Evolutionary conservation across 2,113 vertebrate genomes (phyloP).

Genomic region (Myotis brandtii): DNA sequence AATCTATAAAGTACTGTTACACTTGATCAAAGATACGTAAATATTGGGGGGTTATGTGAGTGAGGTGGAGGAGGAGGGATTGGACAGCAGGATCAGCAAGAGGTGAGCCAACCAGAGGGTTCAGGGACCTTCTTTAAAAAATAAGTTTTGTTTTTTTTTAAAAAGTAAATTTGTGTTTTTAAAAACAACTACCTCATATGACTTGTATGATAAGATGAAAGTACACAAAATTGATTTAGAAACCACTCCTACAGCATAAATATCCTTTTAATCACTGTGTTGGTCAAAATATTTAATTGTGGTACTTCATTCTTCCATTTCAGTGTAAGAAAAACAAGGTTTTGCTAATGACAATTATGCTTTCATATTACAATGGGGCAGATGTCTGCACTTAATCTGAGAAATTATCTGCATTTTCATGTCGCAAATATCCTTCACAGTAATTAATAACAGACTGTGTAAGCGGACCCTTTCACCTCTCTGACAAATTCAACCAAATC

Average conservation of each 20-base stretch:
- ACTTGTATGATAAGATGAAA: slow-evolving; percentile 43
- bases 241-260: not conserved
- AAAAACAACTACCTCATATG: not conserved
- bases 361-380: slow-evolving; percentile 68
- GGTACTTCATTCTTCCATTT: slow-evolving; percentile 58
- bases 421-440: slow-evolving; percentile 59
- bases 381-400: slow-evolving; percentile 68
- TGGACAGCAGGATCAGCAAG: not conserved
- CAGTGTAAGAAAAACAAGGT: slow-evolving; percentile 56
- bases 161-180: slow-evolving; percentile 24
- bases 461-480: slow-evolving; percentile 55
- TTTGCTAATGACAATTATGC: slow-evolving; percentile 68
- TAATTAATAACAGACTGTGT: slow-evolving; percentile 68
- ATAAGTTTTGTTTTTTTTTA: not conserved
- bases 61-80: not conserved
- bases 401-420: slow-evolving; percentile 70
- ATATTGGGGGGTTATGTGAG: not conserved
- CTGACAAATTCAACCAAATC: slow-evolving; percentile 59
- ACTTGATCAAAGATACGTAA: not conserved
- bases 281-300: slow-evolving; percentile 73
- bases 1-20: not conserved
- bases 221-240: slow-evolving; percentile 43
- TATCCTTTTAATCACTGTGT: slow-evolving; percentile 65
- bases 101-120: not conserved
- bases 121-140: not conserved